Conservation (phyloP, 2,113 vertebrate species). For the Sander lucioperca region DNA sequence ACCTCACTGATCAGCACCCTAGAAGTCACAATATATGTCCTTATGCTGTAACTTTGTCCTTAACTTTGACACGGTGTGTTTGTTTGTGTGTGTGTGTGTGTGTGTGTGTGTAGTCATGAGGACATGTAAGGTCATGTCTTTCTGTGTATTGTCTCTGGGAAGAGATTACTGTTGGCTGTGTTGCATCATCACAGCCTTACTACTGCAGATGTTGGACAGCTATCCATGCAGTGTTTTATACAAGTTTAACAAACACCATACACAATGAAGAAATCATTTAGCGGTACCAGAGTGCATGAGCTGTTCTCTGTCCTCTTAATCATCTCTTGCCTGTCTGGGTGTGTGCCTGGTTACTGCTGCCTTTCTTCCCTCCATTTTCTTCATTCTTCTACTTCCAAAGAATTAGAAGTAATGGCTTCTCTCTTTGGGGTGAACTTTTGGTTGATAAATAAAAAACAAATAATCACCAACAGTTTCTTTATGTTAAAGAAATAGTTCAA, state of each 20-base stretch:
- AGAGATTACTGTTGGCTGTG: slow-evolving; percentile 58
- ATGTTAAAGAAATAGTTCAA: background rate
- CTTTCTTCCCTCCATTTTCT: background rate
- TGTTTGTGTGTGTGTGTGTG: background rate
- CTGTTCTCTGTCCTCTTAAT: slow-evolving; percentile 25
- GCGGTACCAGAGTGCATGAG: slow-evolving; percentile 24
- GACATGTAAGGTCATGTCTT: slow-evolving; percentile 63
- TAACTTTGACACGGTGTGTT: no score
- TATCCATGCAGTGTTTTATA: slow-evolving; percentile 51
- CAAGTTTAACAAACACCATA: slow-evolving; percentile 40
- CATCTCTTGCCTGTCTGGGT: slow-evolving; percentile 18
- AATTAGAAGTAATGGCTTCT: background rate
- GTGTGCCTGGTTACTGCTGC: slow-evolving; percentile 8
- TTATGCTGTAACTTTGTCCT: no score
- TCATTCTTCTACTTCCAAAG: background rate
- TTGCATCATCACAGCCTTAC: slow-evolving; percentile 56
- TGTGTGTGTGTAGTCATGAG: slow-evolving; percentile 23
- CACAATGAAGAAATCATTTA: slow-evolving; percentile 25
- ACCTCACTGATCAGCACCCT: background rate
- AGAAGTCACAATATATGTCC: background rate
- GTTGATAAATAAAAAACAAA: no score
- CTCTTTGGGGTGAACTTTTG: background rate
- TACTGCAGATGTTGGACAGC: slow-evolving; percentile 55
- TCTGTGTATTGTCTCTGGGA: slow-evolving; percentile 63
- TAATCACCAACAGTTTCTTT: background rate